These are phyloP conservation scores for Acrocera orbiculus DNA, from an alignment of 2,888 invertebrate species.

Conservation along the genomic window DNA sequence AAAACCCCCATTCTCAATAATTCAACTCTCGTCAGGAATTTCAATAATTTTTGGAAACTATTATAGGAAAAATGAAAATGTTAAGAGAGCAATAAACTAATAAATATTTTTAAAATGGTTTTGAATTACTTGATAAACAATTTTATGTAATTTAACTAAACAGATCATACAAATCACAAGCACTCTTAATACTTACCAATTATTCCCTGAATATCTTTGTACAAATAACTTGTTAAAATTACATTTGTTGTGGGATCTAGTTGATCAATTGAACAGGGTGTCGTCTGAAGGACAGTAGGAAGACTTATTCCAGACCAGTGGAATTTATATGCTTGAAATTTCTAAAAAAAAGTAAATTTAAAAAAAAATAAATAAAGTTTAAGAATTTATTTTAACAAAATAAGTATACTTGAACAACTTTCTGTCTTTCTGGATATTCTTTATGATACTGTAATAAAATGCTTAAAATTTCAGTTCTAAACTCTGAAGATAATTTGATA, in stretches of 20 bases:
- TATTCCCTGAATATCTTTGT: conserved; percentile 70
- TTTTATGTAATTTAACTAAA: too few relatives aligned
- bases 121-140: too few relatives aligned
- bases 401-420: conserved; percentile 42
- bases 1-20: too few relatives aligned
- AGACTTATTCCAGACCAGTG: conserved; percentile 91
- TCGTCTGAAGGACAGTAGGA: conserved; percentile 76
- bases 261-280: conserved; percentile 84
- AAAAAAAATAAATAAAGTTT: not conserved
- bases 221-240: conserved; percentile 65
- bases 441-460: conserved; percentile 71
- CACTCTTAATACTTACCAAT: conserved; percentile 30
- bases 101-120: too few relatives aligned
- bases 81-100: too few relatives aligned
- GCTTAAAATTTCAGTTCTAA: conserved; percentile 78
- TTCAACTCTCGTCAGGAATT: too few relatives aligned
- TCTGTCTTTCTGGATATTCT: conserved; percentile 63
- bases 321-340: conserved; percentile 81
- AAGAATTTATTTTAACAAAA: not conserved
- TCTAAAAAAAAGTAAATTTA: conserved; percentile 31
- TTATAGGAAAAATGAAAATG: too few relatives aligned
- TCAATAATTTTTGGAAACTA: too few relatives aligned
- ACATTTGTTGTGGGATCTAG: conserved; percentile 72
- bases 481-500: conserved; percentile 94
- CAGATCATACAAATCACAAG: too few relatives aligned